Evolutionary conservation across 2,888 invertebrate genomes (phyloP), one percentile per base, ranked within the genome.

Genomic region (Galeopsomyia nigrocyanea): DNA sequence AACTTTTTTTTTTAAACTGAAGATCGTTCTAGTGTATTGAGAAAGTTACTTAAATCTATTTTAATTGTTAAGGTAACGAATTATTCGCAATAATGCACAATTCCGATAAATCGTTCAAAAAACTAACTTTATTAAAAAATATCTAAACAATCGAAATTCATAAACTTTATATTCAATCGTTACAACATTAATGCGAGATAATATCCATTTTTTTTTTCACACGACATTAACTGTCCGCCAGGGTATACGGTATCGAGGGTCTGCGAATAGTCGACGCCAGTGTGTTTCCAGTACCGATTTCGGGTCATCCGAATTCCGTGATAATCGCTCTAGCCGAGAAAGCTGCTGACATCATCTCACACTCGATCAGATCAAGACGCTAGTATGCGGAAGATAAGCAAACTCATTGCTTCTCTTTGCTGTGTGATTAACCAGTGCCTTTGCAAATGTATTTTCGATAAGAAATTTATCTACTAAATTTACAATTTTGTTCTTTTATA

Each of bases 191-290:
- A 70, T 66, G 39, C 21, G 53, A 69, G 39, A 19, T 53, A 9
- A 53, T 53, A 53, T 19, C 7, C 53, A 10, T 53, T 26, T 26
- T 26, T 5, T 26, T 5, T 3, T 26, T 17, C 17, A 53, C 9
- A 53, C 17, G 53, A 63, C 31, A 66, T 64, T 71, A 53, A n/a
- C n/a, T n/a, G 26, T 26, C 26, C 88, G 88, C 64, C 86, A 93
- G 93, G 77, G 91, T 93, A 0, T 89, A 88, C 78, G 91, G 91
- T 0, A 84, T 93, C 0, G 87, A 89, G 0, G 89, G 91, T 22
- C 82, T 95, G 5, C 88, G 95, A 55, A 88, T 96, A 66, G 91
- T 94, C 76, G 96, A 96, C 84, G 94, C 94, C 3, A 95, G 95
- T 80, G 89, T 95, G 1, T 87, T 96, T 78, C 96, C 96, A 0